phyloP scores from a whole-genome alignment of 2,888 invertebrate species.

The Drosophila fungiperda region DNA sequence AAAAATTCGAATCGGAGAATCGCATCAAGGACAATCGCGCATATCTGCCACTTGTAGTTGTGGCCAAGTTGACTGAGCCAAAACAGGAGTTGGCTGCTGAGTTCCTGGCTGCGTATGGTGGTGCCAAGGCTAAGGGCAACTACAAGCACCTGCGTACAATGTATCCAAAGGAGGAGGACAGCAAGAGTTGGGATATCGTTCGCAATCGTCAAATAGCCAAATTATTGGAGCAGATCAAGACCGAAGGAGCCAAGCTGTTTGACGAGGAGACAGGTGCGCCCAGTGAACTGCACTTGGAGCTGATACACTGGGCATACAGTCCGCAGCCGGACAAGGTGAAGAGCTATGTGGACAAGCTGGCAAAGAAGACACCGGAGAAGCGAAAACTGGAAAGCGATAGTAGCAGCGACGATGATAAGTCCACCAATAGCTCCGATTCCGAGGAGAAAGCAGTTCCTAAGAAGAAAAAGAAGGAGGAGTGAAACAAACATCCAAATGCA shows the following conservation, averaged over 20 bases:
- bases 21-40: constrained; percentile 89
- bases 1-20: constrained; percentile 90
- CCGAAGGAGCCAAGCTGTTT: constrained; percentile 88
- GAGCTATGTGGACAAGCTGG: constrained; percentile 85
- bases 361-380: constrained; percentile 72
- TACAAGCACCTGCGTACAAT: constrained; percentile 91
- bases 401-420: constrained; percentile 42
- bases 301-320: constrained; percentile 92
- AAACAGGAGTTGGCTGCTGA: constrained; percentile 86
- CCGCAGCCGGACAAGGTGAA: constrained; percentile 90
- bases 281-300: constrained; percentile 88
- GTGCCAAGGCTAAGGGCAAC: constrained; percentile 86
- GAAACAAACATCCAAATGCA: constrained; percentile 12
- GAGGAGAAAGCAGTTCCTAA: constrained; percentile 60
- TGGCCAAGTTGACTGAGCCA: constrained; percentile 87
- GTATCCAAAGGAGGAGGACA: constrained; percentile 85
- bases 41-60: constrained; percentile 88
- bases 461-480: constrained; percentile 63
- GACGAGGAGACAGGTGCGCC: constrained; percentile 88
- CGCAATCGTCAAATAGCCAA: constrained; percentile 88
- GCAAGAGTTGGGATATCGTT: constrained; percentile 91
- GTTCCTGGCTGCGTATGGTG: constrained; percentile 89
- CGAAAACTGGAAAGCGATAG: constrained; percentile 60
- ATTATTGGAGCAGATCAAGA: constrained; percentile 87
- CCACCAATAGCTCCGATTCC: constrained; percentile 44